Conservation (phyloP, 2,797 vertebrate species). For the Pithecia hirsuta region DNA sequence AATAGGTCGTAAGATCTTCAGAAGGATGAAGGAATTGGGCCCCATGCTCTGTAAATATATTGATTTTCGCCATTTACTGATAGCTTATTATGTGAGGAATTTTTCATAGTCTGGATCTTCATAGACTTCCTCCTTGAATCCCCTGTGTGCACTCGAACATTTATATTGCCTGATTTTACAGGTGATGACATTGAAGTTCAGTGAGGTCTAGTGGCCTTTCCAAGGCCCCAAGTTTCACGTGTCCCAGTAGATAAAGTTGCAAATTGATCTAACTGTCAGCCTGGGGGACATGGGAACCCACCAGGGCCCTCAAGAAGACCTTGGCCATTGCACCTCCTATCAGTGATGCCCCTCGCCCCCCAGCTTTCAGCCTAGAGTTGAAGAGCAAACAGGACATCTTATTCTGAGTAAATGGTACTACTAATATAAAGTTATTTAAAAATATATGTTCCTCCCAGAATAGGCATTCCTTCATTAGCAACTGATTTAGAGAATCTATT, state of each 20-base stretch:
- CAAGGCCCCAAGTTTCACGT: background rate
- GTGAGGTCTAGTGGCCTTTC: background rate
- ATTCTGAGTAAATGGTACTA: background rate
- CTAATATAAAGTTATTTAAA: background rate
- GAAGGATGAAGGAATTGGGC: background rate
- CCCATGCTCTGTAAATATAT: accelerated
- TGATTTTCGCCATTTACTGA: background rate
- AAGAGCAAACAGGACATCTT: background rate
- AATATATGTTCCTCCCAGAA: background rate
- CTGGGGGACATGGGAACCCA: background rate
- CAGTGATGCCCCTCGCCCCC: accelerated
- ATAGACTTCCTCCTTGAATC: background rate
- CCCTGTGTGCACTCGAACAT: no score
- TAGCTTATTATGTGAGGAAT: background rate
- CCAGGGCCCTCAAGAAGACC: accelerated
- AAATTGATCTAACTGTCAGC: background rate
- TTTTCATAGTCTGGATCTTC: background rate
- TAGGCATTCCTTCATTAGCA: background rate
- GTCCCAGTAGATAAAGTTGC: background rate
- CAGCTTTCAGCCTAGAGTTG: background rate
- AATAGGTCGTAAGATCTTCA: background rate
- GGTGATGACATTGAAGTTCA: background rate
- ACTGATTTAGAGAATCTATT: background rate
- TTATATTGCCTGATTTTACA: background rate
- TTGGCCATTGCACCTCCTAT: accelerated